A percentile compares a stretch with the other conserved stretches of the same genome.
Conservation (phyloP, 1,140 invertebrate species). For the Dendrolimus kikuchii region DNA sequence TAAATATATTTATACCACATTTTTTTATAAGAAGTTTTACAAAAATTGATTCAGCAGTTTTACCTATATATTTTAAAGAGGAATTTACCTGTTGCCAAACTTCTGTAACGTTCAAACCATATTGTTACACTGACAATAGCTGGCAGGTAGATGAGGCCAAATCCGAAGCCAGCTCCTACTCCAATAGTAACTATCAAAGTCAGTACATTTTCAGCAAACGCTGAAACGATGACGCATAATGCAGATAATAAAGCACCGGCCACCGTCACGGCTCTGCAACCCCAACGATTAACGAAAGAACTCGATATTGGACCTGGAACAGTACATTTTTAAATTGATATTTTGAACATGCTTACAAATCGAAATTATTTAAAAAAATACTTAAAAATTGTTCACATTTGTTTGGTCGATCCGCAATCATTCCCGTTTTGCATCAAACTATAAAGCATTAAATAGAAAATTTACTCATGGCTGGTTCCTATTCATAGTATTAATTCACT, state of each 20-base stretch:
- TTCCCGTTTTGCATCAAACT: too few relatives aligned
- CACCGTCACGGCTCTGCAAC: conserved; percentile 92
- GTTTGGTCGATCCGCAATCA: too few relatives aligned
- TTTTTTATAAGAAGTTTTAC: too few relatives aligned
- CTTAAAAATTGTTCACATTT: too few relatives aligned
- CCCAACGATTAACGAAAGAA: conserved; percentile 93
- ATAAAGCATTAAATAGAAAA: too few relatives aligned
- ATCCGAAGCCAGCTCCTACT: conserved; percentile 90
- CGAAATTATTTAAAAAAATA: too few relatives aligned
- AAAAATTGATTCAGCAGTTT: too few relatives aligned
- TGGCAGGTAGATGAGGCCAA: conserved; percentile 95
- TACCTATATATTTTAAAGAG: too few relatives aligned
- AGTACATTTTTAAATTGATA: conserved; percentile 1
- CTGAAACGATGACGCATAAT: conserved; percentile 81
- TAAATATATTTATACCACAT: too few relatives aligned
- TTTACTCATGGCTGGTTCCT: too few relatives aligned
- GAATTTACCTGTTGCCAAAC: conserved; percentile 84
- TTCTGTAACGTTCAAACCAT: conserved; percentile 93
- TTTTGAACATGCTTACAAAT: too few relatives aligned
- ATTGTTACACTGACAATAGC: conserved; percentile 95
- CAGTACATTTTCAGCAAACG: conserved; percentile 83
- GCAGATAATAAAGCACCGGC: conserved; percentile 86
- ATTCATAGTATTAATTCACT: too few relatives aligned
- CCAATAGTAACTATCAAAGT: conserved; percentile 92
- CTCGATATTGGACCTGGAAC: conserved; percentile 91